Evolutionary conservation across 2,113 vertebrate genomes (phyloP), one percentile per base, ranked within the genome.

Genomic region (Mesembrinibis cayennensis): DNA sequence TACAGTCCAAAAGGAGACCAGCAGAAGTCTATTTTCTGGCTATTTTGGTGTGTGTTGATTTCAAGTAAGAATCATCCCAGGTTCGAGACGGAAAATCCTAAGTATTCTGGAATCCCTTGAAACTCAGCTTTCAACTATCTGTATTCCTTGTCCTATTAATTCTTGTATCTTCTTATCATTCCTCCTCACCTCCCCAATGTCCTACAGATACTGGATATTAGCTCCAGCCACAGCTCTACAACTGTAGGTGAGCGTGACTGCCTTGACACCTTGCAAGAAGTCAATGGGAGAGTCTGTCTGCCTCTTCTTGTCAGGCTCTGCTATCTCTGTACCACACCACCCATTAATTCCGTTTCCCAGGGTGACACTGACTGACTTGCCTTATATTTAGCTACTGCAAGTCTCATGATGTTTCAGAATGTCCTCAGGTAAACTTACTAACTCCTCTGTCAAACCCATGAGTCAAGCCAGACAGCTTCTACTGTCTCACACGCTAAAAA

Each of bases 401-500:
- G 45, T 45, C 73, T 94, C 89, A 92, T 34, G 80, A 78, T 95
- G 86, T 87, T 93, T 96, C 87, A 84, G 58, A 93, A 95, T 91
- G 70, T 92, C 96, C 89, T 82, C 77, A 92, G 94, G 95, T 89
- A 95, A 91, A 87, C 66, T 94, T 94, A 91, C 65, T 95, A 93
- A 94, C 65, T 95, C 34, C 17, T 71, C 77, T 92, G 94, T 89
- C 91, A 93, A 95, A 69, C 32, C 45, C 50, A 89, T 92, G 89
- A 95, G 87, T 97, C 91, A 96, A 81, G 36, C 16, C 71, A 93
- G 72, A 82, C 72, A 56, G 36, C 86, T 92, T 89, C 76, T 87
- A 14, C 47, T 84, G 40, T 82, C 73, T 87, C 89, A 84, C 27
- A 44, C 0, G 0, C 72, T 42, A 70, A 58, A 49, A 77, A 76